Evolutionary conservation across 2,797 vertebrate species (phyloP), one percentile per base, ranked within the genome.

Genomic region (Morus bassanus): DNA sequence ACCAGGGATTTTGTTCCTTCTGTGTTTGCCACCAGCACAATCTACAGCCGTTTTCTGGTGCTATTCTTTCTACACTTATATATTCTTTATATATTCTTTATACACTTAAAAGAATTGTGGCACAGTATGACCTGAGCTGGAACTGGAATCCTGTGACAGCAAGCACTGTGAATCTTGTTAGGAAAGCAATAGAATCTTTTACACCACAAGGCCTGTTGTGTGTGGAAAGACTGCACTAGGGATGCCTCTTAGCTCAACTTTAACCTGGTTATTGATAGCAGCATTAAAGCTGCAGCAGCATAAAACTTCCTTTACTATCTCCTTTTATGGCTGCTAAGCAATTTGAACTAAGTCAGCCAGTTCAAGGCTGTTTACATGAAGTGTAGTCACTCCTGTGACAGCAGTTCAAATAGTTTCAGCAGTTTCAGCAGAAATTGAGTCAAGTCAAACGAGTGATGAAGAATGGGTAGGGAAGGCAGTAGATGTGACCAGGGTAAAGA

Each of bases 401-500:
- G 46, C 37, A 57, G 39, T 67, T 85, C 1, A 6, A 56, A 56
- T 33, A 39, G 18, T 31, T 21, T 76, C n/a, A 45, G 43, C 43
- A 45, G 43, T 45, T 45, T 45, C 43, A 45, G 33, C 37, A 60
- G 68, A 54, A 75, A 41, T 30, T 15, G 31, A 78, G 61, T 17
- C 28, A 39, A 76, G 16, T 17, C 28, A 39, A 76, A 13, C 0
- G 2, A 60, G 41, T 3, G 18, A 45, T 0, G 1, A 63, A 60
- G 23, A 64, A 43, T 0, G 2, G 23, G 17, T 30, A 65, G 30
- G 50, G 27, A 85, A 43, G 82, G 46, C 46, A 76, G 6, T 10
- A 72, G 61, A 18, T 37, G 10, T 31, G 35, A 45, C n/a, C 19
- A 35, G 24, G 18, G 35, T n/a, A 75, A 84, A 84, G 53, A 77